Conservation (phyloP, 2,797 vertebrate species). For the Ptychobarbus kaznakovi region DNA sequence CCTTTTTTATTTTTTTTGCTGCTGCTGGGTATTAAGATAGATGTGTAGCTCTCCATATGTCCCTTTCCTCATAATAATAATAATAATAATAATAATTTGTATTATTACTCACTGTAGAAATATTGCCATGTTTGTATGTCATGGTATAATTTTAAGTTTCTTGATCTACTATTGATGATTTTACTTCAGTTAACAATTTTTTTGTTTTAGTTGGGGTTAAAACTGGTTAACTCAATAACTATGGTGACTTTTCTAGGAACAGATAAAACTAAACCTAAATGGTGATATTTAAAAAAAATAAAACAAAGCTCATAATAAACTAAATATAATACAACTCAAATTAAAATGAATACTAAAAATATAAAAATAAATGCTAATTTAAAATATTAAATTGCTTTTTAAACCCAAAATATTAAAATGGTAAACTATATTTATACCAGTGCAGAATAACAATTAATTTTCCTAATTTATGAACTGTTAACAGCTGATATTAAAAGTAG, state of each 20-base stretch:
- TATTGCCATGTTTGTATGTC: not conserved
- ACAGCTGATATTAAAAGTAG: not conserved
- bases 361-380: not conserved
- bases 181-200: not conserved
- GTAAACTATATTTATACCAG: not conserved
- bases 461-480: not conserved
- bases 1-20: not conserved
- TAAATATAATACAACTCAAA: not conserved
- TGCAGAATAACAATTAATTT: not conserved
- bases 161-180: not conserved
- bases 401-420: no score
- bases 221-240: not conserved
- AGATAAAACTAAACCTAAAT: no score
- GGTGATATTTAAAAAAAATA: no score
- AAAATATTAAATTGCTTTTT: not conserved
- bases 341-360: not conserved
- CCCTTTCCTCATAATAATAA: not conserved
- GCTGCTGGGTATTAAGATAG: slow-evolving; percentile 13
- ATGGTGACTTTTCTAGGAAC: not conserved
- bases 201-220: not conserved
- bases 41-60: not conserved
- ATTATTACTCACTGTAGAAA: not conserved
- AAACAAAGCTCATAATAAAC: not conserved
- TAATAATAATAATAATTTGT: not conserved
- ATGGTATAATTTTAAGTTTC: not conserved